Base-by-base conservation (phyloP, 2,888 invertebrate species). In the Cosmia trapezina region DNA sequence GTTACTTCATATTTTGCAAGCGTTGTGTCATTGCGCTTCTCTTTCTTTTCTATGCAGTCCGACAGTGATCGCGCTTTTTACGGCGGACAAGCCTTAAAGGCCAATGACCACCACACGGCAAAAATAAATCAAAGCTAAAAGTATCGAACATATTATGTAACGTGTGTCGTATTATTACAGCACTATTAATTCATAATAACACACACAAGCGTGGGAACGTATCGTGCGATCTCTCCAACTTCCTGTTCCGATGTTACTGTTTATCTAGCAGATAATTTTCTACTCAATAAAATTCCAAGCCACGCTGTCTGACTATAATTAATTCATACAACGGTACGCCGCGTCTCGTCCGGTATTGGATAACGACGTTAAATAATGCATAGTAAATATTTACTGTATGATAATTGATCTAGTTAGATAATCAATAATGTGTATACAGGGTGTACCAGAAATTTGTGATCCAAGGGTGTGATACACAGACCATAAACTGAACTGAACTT, bases 271-370 rank as follows among this genome's bases (percentile, higher is more conserved):
- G 12, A 19, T 54, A 74, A 67, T 81, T 64, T 77, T 68, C 37
- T 49, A 65, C 19, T 79, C 66, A 70, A 74, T 63, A 70, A 73
- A 70, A 49, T 6, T 65, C 12, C 9, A 19, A 69, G 22, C 57
- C 19, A 47, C 49, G 11, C 56, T 60, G 53, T 37, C 56, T 67
- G 56, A 53, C 62, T 69, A 62, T 72, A 68, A 82, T 70, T 72
- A 68, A 82, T 70, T 74, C 63, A 73, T 81, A 73, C 45, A 41
- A 69, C 66, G 67, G 71, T 78, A 72, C 70, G 61, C 49, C 43
- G 72, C 68, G 43, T 65, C 64, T 60, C 83, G 77, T 88, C 86
- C 83, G 86, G 83, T 78, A 73, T 87, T 86, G 71, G 54, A 60
- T 83, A 87, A 87, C 57, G 22, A 51, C 28, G 65, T 60, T 69